Conservation (phyloP, 2,113 vertebrate genomes). For the Leuciscus idus region DNA sequence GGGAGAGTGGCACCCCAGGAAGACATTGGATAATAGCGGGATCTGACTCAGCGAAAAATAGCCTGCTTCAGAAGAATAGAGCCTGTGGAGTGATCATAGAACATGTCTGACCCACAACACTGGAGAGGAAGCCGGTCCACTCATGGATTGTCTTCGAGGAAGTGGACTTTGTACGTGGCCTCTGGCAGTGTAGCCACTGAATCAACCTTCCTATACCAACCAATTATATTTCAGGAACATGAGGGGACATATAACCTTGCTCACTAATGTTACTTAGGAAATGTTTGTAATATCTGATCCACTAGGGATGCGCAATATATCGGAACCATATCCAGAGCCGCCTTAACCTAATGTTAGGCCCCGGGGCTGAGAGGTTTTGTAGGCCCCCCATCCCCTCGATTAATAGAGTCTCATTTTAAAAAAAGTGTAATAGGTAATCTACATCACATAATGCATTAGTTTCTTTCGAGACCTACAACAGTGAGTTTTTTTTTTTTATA, state of each 20-base stretch:
- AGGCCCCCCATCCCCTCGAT: no score
- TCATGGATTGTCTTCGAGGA: slow-evolving; percentile 49
- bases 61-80: slow-evolving; percentile 46
- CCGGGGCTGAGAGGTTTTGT: no score
- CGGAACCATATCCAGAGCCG: neutral
- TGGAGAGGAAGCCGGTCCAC: slow-evolving; percentile 23
- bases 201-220: neutral
- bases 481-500: no score
- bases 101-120: slow-evolving; percentile 42
- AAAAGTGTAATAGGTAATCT: no score
- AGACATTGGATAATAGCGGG: slow-evolving; percentile 60
- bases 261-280: neutral
- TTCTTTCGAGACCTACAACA: no score
- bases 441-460: no score
- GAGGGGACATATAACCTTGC: slow-evolving; percentile 7
- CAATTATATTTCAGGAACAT: neutral
- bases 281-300: neutral
- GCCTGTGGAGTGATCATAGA: slow-evolving; percentile 46
- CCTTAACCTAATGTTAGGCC: no score
- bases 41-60: slow-evolving; percentile 68
- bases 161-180: slow-evolving; percentile 44
- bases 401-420: no score
- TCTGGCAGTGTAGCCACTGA: slow-evolving; percentile 18
- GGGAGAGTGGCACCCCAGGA: slow-evolving; percentile 44
- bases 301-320: neutral